phyloP scores from a whole-genome alignment of 2,113 vertebrate species.

The Salvelinus namaycush region DNA sequence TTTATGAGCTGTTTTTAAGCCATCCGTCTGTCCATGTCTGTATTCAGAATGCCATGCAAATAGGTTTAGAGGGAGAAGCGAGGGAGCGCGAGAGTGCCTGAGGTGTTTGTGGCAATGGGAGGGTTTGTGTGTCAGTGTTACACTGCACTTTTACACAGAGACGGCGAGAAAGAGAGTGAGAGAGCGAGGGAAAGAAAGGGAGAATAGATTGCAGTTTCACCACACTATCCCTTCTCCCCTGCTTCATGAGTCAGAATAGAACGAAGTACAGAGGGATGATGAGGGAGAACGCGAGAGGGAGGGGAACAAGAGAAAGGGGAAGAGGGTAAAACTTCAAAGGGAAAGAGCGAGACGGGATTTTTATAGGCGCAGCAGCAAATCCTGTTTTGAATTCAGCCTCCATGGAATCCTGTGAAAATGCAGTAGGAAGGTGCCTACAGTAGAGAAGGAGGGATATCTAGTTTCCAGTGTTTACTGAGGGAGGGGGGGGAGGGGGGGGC shows the following conservation, averaged over 20 bases:
- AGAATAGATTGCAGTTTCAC: neutral
- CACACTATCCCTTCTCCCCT: slow-evolving; percentile 14
- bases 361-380: slow-evolving; percentile 1
- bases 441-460: neutral
- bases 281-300: neutral
- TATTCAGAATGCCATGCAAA: slow-evolving; percentile 5
- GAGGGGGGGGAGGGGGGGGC: neutral
- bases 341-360: neutral
- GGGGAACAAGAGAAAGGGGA: neutral
- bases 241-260: slow-evolving; percentile 23
- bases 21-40: neutral
- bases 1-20: neutral
- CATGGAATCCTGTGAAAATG: neutral
- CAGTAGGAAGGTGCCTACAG: neutral
- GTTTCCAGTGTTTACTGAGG: neutral
- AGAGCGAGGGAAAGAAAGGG: neutral
- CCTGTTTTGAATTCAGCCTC: slow-evolving; percentile 12
- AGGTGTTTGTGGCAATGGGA: slow-evolving; percentile 4
- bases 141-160: slow-evolving; percentile 1
- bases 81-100: neutral
- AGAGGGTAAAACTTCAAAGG: neutral
- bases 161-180: slow-evolving; percentile 2
- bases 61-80: neutral
- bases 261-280: slow-evolving; percentile 34
- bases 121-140: slow-evolving; percentile 24